Percentiles rank a stretch among this genome's conserved stretches.
phyloP scores from a whole-genome alignment of 2,797 vertebrate species.

The Pteronotus mesoamericanus region DNA sequence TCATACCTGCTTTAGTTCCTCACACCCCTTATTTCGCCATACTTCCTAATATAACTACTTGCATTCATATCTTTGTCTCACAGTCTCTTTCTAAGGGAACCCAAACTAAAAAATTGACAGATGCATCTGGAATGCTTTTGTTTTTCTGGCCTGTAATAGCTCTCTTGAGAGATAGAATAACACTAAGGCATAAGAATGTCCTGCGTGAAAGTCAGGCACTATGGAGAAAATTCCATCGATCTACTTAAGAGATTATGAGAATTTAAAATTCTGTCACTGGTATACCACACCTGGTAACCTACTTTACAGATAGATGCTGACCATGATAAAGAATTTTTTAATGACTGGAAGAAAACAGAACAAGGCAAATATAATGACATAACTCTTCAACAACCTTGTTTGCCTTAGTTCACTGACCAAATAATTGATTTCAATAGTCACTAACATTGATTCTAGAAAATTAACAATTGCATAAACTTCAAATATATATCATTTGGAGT shows the following conservation, averaged over 20 bases:
- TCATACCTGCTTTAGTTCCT: neutral
- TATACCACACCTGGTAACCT: neutral
- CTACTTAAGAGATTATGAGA: neutral
- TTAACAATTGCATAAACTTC: neutral
- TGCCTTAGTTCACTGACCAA: neutral
- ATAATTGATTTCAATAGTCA: neutral
- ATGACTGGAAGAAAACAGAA: neutral
- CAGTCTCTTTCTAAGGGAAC: neutral
- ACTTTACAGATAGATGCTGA: neutral
- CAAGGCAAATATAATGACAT: neutral
- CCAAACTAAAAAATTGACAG: neutral
- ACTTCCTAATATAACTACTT: neutral
- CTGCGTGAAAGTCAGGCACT: neutral
- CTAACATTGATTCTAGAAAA: neutral
- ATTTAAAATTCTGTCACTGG: neutral
- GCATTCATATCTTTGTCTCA: neutral
- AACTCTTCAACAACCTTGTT: neutral
- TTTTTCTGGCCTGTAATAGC: neutral
- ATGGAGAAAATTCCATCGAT: neutral
- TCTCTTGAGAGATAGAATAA: neutral
- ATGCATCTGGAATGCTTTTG: neutral
- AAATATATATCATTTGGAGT: neutral
- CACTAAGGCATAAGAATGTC: neutral
- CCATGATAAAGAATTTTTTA: neutral
- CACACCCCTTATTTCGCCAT: neutral